phyloP scores from a whole-genome alignment of 1,140 invertebrate species.

The Laodelphax striatellus region DNA sequence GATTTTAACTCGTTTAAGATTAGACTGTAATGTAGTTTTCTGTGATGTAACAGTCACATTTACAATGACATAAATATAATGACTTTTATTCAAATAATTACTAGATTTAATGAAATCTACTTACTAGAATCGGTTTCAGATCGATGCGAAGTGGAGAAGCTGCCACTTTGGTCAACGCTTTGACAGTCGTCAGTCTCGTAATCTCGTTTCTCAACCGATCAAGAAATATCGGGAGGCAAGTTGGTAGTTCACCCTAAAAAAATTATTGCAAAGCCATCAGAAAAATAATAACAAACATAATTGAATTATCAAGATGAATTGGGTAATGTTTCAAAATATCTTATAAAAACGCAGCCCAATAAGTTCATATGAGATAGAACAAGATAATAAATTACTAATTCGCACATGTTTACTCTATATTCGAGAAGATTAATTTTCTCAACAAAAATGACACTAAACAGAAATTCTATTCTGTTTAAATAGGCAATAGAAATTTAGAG shows the following conservation, averaged over 20 bases:
- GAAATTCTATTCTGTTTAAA: no score
- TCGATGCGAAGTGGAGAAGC: constrained; percentile 80
- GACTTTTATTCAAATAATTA: constrained; percentile 8
- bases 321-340: no score
- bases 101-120: constrained; percentile 15
- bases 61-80: constrained; percentile 1
- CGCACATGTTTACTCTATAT: no score
- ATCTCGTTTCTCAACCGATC: constrained; percentile 94
- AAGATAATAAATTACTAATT: no score
- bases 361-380: no score
- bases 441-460: no score
- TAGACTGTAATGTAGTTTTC: no score
- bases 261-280: constrained; percentile 13
- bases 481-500: no score
- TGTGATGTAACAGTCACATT: constrained; percentile 21
- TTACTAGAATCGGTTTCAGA: constrained; percentile 69
- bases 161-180: constrained; percentile 89
- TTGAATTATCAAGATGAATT: no score
- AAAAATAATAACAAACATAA: constrained; percentile 18
- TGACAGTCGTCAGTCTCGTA: constrained; percentile 89
- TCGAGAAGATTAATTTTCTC: no score
- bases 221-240: constrained; percentile 86
- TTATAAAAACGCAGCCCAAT: no score
- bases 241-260: constrained; percentile 55
- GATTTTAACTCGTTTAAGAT: no score